Evolutionary conservation across 53 echinoderm and acorn worm species (phyloP), one percentile per base, ranked within the genome.

Genomic region (Hippasteria phrygiana): DNA sequence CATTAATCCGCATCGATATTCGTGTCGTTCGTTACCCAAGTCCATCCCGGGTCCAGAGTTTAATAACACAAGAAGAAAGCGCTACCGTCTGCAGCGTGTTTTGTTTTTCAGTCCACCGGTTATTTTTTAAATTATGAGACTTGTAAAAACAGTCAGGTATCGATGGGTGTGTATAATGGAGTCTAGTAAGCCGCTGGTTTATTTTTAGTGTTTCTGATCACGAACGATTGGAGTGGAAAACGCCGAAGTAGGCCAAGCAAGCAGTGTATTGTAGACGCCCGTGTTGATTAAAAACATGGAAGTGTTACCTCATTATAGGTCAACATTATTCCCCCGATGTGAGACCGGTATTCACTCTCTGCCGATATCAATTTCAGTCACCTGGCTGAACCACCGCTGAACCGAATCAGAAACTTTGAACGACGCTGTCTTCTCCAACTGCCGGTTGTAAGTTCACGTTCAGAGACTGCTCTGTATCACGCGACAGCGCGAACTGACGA

Each of bases 1-100:
- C 78, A 78, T 78, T 78, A 78, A 78, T 78, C 78, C 22, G 78
- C 78, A 78, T 78, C 78, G 78, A 78, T 78, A 78, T 78, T 78
- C 56, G 55, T 59, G 78, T 41, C 59, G 78, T 78, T 41, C 59
- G 78, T 78, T 66, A 66, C 67, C 36, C 67, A 59, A 36, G 36
- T 55, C 75, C 50, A 27, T 43, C 51, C 55, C 39, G 9, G 41
- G 39, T 38, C 37, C 37, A 37, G 56, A 59, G 78, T 78, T n/a
- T 78, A 78, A 59, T 78, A 78, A 35, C 67, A 66, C 33, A 66
- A 27, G 62, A 50, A 78, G 50, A 75, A 75, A 78, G 59, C 34
- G 26, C 39, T 22, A 20, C 59, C 56, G 59, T 78, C 78, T 78
- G 39, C 36, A 14, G 78, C 55, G 55, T 78, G 59, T 78, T 62